phyloP scores from a whole-genome alignment of 2,113 vertebrate species.

The Platichthys flesus region DNA sequence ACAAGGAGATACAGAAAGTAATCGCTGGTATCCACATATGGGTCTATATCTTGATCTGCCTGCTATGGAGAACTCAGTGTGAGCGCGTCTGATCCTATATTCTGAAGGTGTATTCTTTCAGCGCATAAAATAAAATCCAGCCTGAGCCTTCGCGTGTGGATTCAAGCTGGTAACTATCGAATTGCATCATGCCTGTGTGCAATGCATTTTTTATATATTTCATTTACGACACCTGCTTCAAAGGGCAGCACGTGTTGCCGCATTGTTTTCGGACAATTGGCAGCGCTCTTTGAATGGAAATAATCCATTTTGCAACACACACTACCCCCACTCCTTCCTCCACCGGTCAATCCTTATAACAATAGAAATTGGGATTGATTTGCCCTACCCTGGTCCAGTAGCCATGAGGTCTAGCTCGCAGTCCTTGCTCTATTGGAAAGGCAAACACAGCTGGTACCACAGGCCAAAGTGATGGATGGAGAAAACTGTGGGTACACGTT shows the following conservation, averaged over 20 bases:
- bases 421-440: constrained; percentile 68
- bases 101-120: constrained; percentile 19
- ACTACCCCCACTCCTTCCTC: neutral
- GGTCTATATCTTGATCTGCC: neutral
- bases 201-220: neutral
- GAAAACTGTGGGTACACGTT: constrained; percentile 49
- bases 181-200: constrained; percentile 9
- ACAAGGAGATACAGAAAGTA: neutral
- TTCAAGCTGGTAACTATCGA: neutral
- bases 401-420: constrained; percentile 65
- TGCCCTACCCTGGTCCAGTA: constrained; percentile 50
- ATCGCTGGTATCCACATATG: constrained; percentile 3
- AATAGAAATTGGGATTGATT: constrained; percentile 80
- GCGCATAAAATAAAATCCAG: neutral
- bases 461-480: constrained; percentile 72
- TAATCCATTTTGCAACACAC: neutral
- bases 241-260: neutral
- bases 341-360: constrained; percentile 48
- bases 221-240: neutral
- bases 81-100: constrained; percentile 14
- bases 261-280: neutral
- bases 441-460: constrained; percentile 80
- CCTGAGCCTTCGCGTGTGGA: constrained; percentile 27
- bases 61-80: neutral
- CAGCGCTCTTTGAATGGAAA: constrained; percentile 37